Evolutionary conservation across 1,140 invertebrate genomes (phyloP).

Genomic region (Drosophila micromelanica): DNA sequence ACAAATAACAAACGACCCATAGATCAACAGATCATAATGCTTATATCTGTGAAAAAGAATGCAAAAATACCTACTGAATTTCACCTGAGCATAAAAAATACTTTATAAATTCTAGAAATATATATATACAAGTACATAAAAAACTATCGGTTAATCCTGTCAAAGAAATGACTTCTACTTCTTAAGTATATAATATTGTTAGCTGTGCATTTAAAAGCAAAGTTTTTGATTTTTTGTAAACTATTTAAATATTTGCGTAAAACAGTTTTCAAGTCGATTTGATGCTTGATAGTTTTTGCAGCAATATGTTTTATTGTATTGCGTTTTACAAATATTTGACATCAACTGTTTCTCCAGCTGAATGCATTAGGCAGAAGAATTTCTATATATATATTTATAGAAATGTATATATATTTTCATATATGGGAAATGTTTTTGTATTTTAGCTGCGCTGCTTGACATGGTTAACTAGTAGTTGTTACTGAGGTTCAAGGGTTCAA

Average conservation of each 20-base stretch:
- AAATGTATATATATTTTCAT: not conserved
- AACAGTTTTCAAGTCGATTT: too few relatives aligned
- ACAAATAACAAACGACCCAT: not conserved
- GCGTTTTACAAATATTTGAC: not conserved
- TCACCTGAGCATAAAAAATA: not conserved
- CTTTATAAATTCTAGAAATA: too few relatives aligned
- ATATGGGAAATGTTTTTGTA: constrained; percentile 18
- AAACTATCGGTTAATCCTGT: too few relatives aligned
- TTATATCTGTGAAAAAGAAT: not conserved
- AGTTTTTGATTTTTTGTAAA: too few relatives aligned
- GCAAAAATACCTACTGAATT: not conserved
- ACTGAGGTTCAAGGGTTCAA: constrained; percentile 47
- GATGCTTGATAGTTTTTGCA: too few relatives aligned
- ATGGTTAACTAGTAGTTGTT: constrained; percentile 33
- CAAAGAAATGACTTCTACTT: too few relatives aligned
- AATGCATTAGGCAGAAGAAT: constrained; percentile 43
- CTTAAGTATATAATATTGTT: too few relatives aligned
- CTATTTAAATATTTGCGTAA: too few relatives aligned
- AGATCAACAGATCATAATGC: constrained; percentile 10
- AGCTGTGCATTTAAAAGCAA: too few relatives aligned
- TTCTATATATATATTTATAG: constrained; percentile 5
- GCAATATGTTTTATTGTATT: not conserved
- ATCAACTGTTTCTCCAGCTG: not conserved
- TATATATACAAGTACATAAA: too few relatives aligned
- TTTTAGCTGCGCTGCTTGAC: constrained; percentile 49